Percentiles rank a stretch among this genome's conserved stretches.
Evolutionary conservation across 2,113 vertebrate species (phyloP).

Genomic region (Anseranas semipalmata): DNA sequence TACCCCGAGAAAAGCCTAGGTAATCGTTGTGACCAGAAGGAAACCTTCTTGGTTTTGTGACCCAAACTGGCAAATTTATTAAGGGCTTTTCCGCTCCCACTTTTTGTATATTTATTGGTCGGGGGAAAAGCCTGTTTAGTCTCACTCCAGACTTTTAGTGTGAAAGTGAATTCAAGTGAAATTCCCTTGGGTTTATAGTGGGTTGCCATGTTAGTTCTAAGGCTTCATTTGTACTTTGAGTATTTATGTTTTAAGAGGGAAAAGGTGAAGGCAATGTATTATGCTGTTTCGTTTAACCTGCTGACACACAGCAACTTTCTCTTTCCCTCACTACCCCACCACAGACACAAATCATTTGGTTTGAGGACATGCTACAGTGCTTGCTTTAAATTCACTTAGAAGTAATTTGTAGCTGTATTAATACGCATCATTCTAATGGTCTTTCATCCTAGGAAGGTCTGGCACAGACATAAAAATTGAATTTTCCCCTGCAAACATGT

Average conservation of each 20-base stretch:
- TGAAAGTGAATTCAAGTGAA: background rate
- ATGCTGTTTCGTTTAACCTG: background rate
- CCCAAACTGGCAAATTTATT: background rate
- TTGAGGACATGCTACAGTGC: background rate
- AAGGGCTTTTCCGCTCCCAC: background rate
- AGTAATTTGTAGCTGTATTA: background rate
- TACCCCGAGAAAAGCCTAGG: background rate
- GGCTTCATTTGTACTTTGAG: background rate
- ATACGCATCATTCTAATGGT: background rate
- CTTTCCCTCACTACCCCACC: background rate
- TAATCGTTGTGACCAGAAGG: background rate
- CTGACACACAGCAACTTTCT: background rate
- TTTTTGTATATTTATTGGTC: background rate
- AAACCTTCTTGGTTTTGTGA: background rate
- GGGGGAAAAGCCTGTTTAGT: background rate
- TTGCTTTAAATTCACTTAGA: slow-evolving; percentile 13
- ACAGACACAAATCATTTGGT: background rate
- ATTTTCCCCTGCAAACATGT: background rate
- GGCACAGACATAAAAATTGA: background rate
- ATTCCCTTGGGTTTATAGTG: background rate
- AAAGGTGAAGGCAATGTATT: background rate
- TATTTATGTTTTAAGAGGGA: background rate
- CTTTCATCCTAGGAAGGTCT: background rate
- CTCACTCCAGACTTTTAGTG: background rate
- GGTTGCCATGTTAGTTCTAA: background rate